phyloP scores from a whole-genome alignment of 2,797 vertebrate genomes.

The Potorous gilbertii region DNA sequence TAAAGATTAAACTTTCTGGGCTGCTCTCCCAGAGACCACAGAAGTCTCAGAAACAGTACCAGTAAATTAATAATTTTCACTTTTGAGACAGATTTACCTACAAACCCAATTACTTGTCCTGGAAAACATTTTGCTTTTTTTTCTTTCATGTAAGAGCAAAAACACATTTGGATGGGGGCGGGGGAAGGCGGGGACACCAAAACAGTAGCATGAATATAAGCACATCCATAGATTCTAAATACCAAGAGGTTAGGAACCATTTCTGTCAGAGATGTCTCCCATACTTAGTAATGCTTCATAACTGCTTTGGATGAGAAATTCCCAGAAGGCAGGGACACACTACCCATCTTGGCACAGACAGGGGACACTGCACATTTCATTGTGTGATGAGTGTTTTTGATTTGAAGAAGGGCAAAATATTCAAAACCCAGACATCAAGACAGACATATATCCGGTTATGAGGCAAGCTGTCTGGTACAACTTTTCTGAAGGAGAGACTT shows the following conservation, averaged over 20 bases:
- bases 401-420: slow-evolving; percentile 64
- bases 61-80: not conserved
- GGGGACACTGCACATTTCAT: not conserved
- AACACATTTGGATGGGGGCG: not conserved
- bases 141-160: not conserved
- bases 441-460: slow-evolving; percentile 38
- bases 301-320: not conserved
- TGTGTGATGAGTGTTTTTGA: slow-evolving; percentile 59
- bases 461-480: slow-evolving; percentile 28
- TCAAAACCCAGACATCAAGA: slow-evolving; percentile 62
- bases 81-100: slow-evolving; percentile 17
- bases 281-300: not conserved
- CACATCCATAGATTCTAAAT: not conserved
- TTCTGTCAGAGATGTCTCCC: not conserved
- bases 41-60: not conserved
- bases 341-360: not conserved
- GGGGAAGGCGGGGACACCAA: not conserved
- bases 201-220: not conserved
- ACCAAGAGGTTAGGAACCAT: not conserved
- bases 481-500: not conserved
- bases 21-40: no score
- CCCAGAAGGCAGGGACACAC: not conserved
- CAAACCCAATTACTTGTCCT: slow-evolving; percentile 11
- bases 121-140: slow-evolving; percentile 31
- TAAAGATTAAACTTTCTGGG: not conserved